Evolutionary conservation across 2,113 vertebrate genomes (phyloP), one percentile per base, ranked within the genome.

Genomic region (Panthera tigris): DNA sequence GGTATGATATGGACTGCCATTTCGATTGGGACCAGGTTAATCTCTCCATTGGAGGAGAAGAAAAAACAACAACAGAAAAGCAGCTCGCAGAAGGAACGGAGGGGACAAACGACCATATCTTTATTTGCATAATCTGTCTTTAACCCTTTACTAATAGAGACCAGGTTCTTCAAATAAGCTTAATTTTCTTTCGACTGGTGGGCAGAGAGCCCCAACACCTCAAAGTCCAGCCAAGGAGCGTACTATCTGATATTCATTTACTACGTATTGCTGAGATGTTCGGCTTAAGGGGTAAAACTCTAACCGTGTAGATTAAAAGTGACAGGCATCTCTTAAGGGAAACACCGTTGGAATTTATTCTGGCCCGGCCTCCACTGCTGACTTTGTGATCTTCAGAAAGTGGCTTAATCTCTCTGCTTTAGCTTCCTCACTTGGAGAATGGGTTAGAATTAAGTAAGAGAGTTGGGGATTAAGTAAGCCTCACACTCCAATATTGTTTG

Each of bases 11-110:
- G 98, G 99, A 97, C 98, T 99, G 99, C 99, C 99, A 99, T 99
- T 99, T 99, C 99, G 98, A 99, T 99, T 99, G 99, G 98, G 98
- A 98, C 98, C 98, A 99, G 99, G 98, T 99, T 99, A 99, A 99
- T 99, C 99, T 99, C 99, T 99, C 99, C 99, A 99, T 98, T 98
- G 99, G 98, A 97, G 98, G 98, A 98, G 97, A 98, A 98, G 97
- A 98, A 98, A 98, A 98, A 98, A 98, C 97, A 98, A 50, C 91
- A 95, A 97, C 97, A 98, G 97, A 96, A 63, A 94, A 94, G 95
- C 90, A 76, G 89, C 73, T 95, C 97, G 97, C 21, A 7, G 97
- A 97, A 96, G 61, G 96, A 98, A 98, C 96, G 86, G 98, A 96
- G 88, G 96, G 97, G 97, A 98, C 97, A 92, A 74, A 98, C 48